phyloP scores from a whole-genome alignment of 2,888 invertebrate species.

The Hyppa rectilinea region DNA sequence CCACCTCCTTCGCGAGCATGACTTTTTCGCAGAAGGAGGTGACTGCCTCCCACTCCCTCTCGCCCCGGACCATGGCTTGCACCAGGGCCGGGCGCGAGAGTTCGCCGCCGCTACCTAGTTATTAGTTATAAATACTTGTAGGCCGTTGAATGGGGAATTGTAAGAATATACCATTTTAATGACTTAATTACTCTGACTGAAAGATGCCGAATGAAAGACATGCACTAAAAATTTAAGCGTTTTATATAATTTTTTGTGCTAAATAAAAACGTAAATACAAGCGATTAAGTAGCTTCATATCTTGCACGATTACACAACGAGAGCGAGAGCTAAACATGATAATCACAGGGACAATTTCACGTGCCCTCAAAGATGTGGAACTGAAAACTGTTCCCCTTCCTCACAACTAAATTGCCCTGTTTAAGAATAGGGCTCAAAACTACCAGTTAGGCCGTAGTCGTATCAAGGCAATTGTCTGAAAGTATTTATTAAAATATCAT shows the following conservation, averaged over 20 bases:
- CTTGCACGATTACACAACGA: slow-evolving; percentile 9
- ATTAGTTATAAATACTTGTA: too few relatives aligned
- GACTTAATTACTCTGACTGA: too few relatives aligned
- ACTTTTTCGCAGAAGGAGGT: too few relatives aligned
- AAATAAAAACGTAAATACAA: neutral
- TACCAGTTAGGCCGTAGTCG: neutral
- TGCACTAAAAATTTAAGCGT: neutral
- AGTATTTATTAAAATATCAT: too few relatives aligned
- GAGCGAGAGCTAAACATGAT: slow-evolving; percentile 8
- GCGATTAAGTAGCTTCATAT: neutral
- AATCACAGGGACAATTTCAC: slow-evolving; percentile 43
- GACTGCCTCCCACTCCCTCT: too few relatives aligned
- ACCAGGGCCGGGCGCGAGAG: too few relatives aligned
- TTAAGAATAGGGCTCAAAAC: slow-evolving; percentile 25
- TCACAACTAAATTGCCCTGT: slow-evolving; percentile 29
- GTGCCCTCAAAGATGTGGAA: slow-evolving; percentile 45
- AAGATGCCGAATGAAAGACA: neutral
- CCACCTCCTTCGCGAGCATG: too few relatives aligned
- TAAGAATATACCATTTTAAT: too few relatives aligned
- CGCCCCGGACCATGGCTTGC: too few relatives aligned
- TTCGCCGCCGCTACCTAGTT: too few relatives aligned
- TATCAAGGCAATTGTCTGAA: neutral
- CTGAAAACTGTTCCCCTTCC: slow-evolving; percentile 35
- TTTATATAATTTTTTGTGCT: neutral
- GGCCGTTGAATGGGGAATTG: too few relatives aligned